Conservation (phyloP, 2,113 vertebrate species). For the Hydrolagus affinis region DNA sequence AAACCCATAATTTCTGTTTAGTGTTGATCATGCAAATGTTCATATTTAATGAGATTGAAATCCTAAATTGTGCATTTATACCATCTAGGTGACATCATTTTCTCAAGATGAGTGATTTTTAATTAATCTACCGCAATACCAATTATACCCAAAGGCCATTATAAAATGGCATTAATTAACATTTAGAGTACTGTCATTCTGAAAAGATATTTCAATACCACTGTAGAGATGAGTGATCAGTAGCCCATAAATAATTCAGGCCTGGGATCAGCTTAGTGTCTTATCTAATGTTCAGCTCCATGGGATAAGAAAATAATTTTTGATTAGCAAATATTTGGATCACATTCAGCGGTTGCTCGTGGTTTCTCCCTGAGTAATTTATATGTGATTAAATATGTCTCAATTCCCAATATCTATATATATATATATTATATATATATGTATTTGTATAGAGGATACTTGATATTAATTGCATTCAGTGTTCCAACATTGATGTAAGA, state of each 20-base stretch:
- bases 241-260: constrained; percentile 28
- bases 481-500: too few relatives aligned
- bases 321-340: constrained; percentile 2
- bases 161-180: constrained; percentile 30
- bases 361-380: background rate
- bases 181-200: constrained; percentile 22
- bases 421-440: too few relatives aligned
- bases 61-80: constrained; percentile 14
- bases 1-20: background rate
- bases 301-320: constrained; percentile 16
- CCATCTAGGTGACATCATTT: constrained; percentile 3
- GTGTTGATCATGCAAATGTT: background rate
- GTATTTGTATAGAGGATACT: too few relatives aligned
- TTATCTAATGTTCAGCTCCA: constrained; percentile 25
- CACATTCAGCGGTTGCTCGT: background rate
- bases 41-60: constrained; percentile 14
- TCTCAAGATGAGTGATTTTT: constrained; percentile 28
- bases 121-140: constrained; percentile 9
- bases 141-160: constrained; percentile 24
- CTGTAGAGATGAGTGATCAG: constrained; percentile 24
- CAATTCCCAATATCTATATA: too few relatives aligned
- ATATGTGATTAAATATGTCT: background rate
- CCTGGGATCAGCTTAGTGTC: constrained; percentile 16
- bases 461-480: too few relatives aligned
- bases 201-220: constrained; percentile 1